Conservation (phyloP, 2,888 invertebrate genomes). For the Scaeva pyrastri region DNA sequence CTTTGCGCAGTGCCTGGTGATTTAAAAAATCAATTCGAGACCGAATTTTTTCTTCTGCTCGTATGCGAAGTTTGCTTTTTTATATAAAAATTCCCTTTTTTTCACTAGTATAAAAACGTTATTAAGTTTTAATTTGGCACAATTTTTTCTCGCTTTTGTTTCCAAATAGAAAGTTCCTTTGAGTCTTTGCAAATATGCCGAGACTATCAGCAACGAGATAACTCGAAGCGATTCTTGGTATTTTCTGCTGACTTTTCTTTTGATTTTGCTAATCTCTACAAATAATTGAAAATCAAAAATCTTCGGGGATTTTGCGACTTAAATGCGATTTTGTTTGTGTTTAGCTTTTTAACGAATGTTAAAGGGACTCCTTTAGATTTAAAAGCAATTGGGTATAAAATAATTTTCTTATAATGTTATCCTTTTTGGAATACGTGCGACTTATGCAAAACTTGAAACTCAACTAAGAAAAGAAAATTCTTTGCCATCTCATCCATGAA, state of each 20-base stretch:
- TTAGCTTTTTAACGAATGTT: neutral
- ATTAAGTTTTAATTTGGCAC: slow-evolving; percentile 53
- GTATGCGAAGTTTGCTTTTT: slow-evolving; percentile 22
- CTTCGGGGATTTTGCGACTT: neutral
- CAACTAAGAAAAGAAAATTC: slow-evolving; percentile 53
- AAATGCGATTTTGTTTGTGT: slow-evolving; percentile 1
- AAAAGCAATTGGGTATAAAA: slow-evolving; percentile 41
- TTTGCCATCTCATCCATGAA: neutral
- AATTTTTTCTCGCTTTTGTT: slow-evolving; percentile 24
- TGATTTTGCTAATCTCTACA: neutral
- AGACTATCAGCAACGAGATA: slow-evolving; percentile 55
- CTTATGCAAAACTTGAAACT: slow-evolving; percentile 60
- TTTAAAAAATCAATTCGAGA: slow-evolving; percentile 68
- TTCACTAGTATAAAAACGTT: neutral
- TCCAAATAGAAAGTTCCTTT: slow-evolving; percentile 23
- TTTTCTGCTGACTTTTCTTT: slow-evolving; percentile 25
- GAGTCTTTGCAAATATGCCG: slow-evolving; percentile 29
- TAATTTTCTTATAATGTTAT: slow-evolving; percentile 6
- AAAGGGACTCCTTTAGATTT: neutral
- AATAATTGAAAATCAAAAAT: slow-evolving; percentile 11
- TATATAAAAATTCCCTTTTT: slow-evolving; percentile 1
- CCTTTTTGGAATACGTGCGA: slow-evolving; percentile 41
- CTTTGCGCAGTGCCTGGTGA: slow-evolving; percentile 59
- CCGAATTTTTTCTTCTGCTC: slow-evolving; percentile 7
- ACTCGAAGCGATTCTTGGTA: slow-evolving; percentile 53